These are phyloP conservation scores for Drosophila paulistorum DNA, from an alignment of 1,140 invertebrate species.

Conservation along the genomic window DNA sequence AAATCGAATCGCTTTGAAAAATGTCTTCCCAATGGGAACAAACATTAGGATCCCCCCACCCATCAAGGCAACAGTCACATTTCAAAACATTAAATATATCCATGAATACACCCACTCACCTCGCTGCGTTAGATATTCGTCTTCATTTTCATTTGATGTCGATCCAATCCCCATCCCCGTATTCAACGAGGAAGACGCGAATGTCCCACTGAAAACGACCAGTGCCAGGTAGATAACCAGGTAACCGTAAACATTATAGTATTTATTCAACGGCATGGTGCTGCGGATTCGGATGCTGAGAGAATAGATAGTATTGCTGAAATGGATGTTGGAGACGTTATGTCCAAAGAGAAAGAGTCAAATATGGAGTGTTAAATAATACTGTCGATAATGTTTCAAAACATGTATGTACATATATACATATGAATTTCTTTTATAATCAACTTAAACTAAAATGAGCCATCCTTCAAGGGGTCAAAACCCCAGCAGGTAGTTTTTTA, in stretches of 20 bases:
- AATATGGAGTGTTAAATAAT: too few species aligned
- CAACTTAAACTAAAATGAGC: too few species aligned
- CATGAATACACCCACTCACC: conserved; percentile 42
- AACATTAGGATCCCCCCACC: background rate
- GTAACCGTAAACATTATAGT: conserved; percentile 6
- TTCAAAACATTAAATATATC: background rate
- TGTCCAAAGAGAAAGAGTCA: too few species aligned
- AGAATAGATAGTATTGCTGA: background rate
- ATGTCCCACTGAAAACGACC: conserved; percentile 18
- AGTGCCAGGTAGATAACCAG: conserved; percentile 21
- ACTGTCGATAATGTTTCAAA: too few species aligned
- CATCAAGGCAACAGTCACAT: background rate
- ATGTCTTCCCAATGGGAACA: background rate
- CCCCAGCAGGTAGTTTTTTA: too few species aligned
- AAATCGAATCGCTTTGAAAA: background rate
- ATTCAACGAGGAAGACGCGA: conserved; percentile 23
- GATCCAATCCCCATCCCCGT: conserved; percentile 25
- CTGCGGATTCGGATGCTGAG: background rate
- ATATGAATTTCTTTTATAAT: too few species aligned
- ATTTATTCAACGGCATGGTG: conserved; percentile 35
- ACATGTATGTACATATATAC: too few species aligned
- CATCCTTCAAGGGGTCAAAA: too few species aligned
- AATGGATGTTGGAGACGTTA: background rate
- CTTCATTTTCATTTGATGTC: conserved; percentile 72
- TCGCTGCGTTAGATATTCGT: conserved; percentile 75